Conservation (phyloP, 1,140 invertebrate species). For the Aplysia californica region DNA sequence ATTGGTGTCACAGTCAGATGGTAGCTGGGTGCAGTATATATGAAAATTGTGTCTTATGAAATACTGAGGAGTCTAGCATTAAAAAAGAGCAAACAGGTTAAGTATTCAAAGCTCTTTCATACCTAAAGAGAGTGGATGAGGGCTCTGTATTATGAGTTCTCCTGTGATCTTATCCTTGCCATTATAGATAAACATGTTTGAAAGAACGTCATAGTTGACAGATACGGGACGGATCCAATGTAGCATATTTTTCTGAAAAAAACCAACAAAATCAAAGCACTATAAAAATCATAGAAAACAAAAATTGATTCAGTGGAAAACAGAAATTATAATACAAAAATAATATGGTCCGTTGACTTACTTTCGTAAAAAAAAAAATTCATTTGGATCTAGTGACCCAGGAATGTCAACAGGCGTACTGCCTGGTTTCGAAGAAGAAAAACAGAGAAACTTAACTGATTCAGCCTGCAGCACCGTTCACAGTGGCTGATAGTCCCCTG, state of each 20-base stretch:
- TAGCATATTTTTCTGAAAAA: conserved; percentile 48
- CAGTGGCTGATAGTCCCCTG: no score
- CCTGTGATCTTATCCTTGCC: conserved; percentile 8
- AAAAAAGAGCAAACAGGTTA: background rate
- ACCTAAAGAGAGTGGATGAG: conserved; percentile 45
- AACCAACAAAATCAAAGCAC: background rate
- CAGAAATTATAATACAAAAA: no score
- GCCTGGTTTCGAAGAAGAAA: no score
- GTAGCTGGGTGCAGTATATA: background rate
- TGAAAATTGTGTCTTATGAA: background rate
- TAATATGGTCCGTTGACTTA: no score
- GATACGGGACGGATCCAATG: conserved; percentile 46
- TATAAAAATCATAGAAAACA: background rate
- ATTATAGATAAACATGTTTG: conserved; percentile 39
- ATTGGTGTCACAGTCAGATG: background rate
- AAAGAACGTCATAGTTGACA: conserved; percentile 33
- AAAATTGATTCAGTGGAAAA: no score
- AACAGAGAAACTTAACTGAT: no score
- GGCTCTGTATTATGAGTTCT: conserved; percentile 51
- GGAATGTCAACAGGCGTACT: no score
- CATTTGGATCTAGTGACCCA: no score
- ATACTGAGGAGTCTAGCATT: no score
- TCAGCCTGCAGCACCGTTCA: no score
- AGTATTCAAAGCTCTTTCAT: no score
- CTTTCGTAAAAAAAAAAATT: no score